Evolutionary conservation across 2,888 invertebrate genomes (phyloP).

Genomic region (Myopa testacea): DNA sequence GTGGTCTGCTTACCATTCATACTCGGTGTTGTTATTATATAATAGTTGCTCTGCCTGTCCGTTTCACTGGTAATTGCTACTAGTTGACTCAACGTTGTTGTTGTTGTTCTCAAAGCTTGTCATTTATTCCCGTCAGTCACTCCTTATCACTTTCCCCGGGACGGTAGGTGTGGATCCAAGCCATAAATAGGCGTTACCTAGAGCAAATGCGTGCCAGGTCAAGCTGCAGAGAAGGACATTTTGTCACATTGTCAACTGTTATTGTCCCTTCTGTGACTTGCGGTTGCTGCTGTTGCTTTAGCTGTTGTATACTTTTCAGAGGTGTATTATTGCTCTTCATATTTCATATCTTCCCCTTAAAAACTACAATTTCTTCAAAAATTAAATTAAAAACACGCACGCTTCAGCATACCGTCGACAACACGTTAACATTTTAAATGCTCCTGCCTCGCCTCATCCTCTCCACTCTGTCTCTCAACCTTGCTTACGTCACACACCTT

Average conservation of each 20-base stretch:
- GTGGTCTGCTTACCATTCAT: conserved; percentile 7
- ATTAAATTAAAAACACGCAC: conserved; percentile 1
- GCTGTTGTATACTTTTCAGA: background rate
- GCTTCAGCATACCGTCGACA: background rate
- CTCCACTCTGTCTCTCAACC: background rate
- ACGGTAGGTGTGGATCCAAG: conserved; percentile 1
- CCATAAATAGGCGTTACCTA: conserved; percentile 49
- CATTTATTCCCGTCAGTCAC: conserved; percentile 42
- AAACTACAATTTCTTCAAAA: conserved; percentile 3
- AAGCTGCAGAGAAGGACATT: conserved; percentile 26
- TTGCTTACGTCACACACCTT: background rate
- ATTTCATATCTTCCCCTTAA: background rate
- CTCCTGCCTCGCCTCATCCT: background rate
- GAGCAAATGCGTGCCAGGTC: conserved; percentile 35
- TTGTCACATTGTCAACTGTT: conserved; percentile 25
- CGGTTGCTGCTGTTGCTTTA: background rate
- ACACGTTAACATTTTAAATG: conserved; percentile 7
- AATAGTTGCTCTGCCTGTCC: conserved; percentile 25
- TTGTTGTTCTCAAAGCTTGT: conserved; percentile 31
- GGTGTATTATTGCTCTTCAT: background rate
- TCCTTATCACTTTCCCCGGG: conserved; percentile 23
- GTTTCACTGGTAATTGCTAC: conserved; percentile 32
- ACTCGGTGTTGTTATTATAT: conserved; percentile 15
- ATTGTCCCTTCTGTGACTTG: background rate
- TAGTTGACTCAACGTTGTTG: conserved; percentile 30